Evolutionary conservation across 2,113 vertebrate genomes (phyloP).

Genomic region (Amazona vittata): DNA sequence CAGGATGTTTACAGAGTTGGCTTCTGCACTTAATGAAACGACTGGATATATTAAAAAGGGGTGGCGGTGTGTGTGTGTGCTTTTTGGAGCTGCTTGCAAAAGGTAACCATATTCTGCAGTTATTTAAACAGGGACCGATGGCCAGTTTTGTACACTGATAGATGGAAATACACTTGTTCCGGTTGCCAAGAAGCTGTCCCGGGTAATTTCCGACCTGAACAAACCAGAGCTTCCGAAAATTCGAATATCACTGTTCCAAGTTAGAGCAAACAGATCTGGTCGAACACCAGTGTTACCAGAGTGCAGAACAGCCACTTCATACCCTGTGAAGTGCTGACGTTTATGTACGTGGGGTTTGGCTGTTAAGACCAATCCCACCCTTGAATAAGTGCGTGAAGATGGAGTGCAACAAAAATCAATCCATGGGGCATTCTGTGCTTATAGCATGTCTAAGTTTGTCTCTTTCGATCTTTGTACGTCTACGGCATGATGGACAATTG

Average conservation of each 20-base stretch:
- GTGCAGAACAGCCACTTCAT: not conserved
- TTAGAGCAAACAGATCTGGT: too few species aligned
- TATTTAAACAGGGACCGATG: not conserved
- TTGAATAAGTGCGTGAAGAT: not conserved
- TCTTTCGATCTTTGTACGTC: not conserved
- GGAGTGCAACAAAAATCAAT: not conserved
- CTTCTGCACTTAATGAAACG: not conserved
- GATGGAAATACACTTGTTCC: not conserved
- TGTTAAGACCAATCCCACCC: not conserved
- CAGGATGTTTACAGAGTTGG: not conserved
- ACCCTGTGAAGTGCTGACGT: not conserved
- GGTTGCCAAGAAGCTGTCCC: not conserved
- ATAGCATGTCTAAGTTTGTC: not conserved
- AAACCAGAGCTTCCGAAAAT: not conserved
- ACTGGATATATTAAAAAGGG: too few species aligned
- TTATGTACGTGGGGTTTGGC: not conserved
- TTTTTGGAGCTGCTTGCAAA: not conserved
- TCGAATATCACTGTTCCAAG: not conserved
- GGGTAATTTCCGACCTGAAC: not conserved
- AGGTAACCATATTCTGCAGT: not conserved
- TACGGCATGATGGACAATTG: rapidly evolving
- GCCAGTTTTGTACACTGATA: not conserved
- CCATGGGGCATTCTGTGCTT: not conserved
- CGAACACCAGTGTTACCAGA: not conserved
- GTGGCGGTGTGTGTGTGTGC: rapidly evolving